A percentile compares a stretch with the other conserved stretches of the same genome.
Evolutionary conservation across 2,888 invertebrate genomes (phyloP).

Genomic region (Nymphalis c-album): DNA sequence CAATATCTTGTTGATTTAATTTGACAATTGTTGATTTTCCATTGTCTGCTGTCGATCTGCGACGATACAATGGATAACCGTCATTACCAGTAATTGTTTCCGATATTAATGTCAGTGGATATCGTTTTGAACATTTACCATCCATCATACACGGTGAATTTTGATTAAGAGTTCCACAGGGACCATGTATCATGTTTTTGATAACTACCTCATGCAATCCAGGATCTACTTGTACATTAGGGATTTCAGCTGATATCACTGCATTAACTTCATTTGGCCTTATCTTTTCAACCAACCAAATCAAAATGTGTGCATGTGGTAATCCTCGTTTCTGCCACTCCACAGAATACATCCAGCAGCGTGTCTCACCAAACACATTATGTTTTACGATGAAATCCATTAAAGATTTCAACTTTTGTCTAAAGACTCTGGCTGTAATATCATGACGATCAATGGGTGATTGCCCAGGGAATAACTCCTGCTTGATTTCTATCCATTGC

Average conservation of each 20-base stretch:
- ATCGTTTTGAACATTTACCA: slow-evolving; percentile 36
- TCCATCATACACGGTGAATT: slow-evolving; percentile 36
- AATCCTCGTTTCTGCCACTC: slow-evolving; percentile 41
- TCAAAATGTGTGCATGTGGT: slow-evolving; percentile 39
- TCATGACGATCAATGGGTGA: slow-evolving; percentile 46
- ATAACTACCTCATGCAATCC: slow-evolving; percentile 34
- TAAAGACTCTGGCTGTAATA: slow-evolving; percentile 42
- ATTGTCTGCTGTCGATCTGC: too few species aligned
- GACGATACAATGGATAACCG: too few species aligned
- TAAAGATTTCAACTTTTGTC: slow-evolving; percentile 39
- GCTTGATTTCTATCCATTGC: slow-evolving; percentile 44
- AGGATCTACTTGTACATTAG: slow-evolving; percentile 34
- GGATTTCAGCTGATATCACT: slow-evolving; percentile 40
- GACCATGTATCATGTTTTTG: slow-evolving; percentile 41
- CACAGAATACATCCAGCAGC: slow-evolving; percentile 41
- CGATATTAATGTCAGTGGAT: slow-evolving; percentile 30
- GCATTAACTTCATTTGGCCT: slow-evolving; percentile 40
- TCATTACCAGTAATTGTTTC: too few species aligned
- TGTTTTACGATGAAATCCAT: slow-evolving; percentile 40
- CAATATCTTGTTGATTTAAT: slow-evolving; percentile 39
- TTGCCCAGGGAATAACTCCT: slow-evolving; percentile 36
- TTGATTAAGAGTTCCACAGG: slow-evolving; percentile 36
- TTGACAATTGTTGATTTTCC: too few species aligned
- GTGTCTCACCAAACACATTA: slow-evolving; percentile 37
- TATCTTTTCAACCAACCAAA: slow-evolving; percentile 40